Evolutionary conservation across 2,888 invertebrate species (phyloP), one percentile per base, ranked within the genome.

Genomic region (Molorchus minor): DNA sequence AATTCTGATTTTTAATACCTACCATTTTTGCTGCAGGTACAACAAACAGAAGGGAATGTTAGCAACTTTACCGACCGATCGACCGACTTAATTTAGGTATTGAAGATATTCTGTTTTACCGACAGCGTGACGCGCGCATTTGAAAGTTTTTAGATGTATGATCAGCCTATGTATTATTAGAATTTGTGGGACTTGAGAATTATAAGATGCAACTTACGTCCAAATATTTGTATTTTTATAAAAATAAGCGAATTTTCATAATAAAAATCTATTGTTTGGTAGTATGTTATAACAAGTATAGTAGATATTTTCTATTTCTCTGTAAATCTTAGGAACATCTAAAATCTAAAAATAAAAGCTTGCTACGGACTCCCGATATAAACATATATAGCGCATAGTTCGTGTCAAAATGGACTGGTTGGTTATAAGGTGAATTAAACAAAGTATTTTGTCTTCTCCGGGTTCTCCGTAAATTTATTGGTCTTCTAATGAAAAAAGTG

Each of bases 281-380:
- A 15, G 38, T 21, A 38, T 44, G 54, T 35, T 38, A 13, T 33
- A 13, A 44, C 54, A 21, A 46, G 45, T n/a, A n/a, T 30, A 41
- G 12, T n/a, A 19, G 29, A 56, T 47, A 56, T 41, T 56, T 56
- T 56, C 51, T 35, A 41, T 55, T 52, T 36, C 45, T 43, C 46
- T 67, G 61, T 63, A 54, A 47, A 56, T 62, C 62, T 69, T 68
- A 62, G 63, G 65, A 68, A 66, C 64, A 68, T 64, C 67, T 62
- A 65, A 75, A 73, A 72, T 76, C 78, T 78, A 78, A 78, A 78
- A 78, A 78, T 78, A 78, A 77, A 74, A 72, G 70, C 74, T 69
- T 72, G 73, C 73, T 72, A 72, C 75, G 71, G 68, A 73, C 75
- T 75, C 72, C 71, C 68, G 67, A 69, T 74, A 73, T 75, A 77